These are phyloP conservation scores for Caenorhabditis sp. DNA, from an alignment of 2,888 invertebrate genomes.

Conservation along the genomic window DNA sequence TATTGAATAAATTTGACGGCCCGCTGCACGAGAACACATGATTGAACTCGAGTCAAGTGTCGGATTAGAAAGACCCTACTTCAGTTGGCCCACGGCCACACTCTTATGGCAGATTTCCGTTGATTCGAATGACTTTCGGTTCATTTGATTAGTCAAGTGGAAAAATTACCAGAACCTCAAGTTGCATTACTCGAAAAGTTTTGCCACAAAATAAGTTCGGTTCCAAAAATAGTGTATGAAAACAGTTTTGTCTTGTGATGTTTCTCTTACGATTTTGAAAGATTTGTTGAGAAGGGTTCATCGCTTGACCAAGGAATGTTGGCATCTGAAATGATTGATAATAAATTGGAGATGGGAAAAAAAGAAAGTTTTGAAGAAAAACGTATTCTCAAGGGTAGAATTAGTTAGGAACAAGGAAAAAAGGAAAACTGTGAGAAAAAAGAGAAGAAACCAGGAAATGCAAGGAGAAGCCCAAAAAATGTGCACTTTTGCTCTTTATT, in stretches of 20 bases:
- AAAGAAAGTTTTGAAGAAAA: slow-evolving; percentile 16
- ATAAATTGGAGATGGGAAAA: slow-evolving; percentile 41
- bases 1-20: slow-evolving; percentile 47
- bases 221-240: neutral
- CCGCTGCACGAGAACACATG: slow-evolving; percentile 18
- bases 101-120: slow-evolving; percentile 9
- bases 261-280: neutral
- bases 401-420: slow-evolving; percentile 29
- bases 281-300: neutral
- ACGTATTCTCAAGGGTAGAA: slow-evolving; percentile 26
- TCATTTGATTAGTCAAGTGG: slow-evolving; percentile 4
- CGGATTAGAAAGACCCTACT: slow-evolving; percentile 11
- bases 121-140: slow-evolving; percentile 1
- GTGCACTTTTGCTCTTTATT: slow-evolving; percentile 34
- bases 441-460: slow-evolving; percentile 3
- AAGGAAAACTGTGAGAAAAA: slow-evolving; percentile 18
- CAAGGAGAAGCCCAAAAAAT: slow-evolving; percentile 7
- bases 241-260: neutral
- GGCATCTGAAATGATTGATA: slow-evolving; percentile 50
- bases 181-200: neutral
- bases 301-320: slow-evolving; percentile 9
- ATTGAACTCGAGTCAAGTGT: slow-evolving; percentile 49
- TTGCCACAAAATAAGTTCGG: neutral
- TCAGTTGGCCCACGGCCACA: neutral
- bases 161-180: slow-evolving; percentile 1